Base-by-base conservation (phyloP, 1,140 invertebrate genomes). In the Grapholita molesta region DNA sequence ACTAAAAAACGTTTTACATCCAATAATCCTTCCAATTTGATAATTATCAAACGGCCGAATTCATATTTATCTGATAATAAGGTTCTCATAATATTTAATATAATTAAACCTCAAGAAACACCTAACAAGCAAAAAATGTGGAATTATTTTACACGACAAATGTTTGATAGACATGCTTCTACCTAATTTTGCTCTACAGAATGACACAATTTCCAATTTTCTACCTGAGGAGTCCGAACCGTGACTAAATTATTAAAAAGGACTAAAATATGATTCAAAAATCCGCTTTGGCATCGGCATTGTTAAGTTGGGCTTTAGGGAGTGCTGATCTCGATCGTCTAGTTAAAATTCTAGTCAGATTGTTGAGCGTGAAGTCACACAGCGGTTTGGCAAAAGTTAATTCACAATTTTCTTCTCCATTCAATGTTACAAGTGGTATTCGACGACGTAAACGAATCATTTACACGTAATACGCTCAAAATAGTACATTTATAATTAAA, bases 121-220 rank as follows among this genome's bases (percentile, higher is more conserved):
- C 2, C 2, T 8, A 25, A 55, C 12, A 55, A 25, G 55, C 25
- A 1, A 15, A 61, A n/a, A 61, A 11, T 61, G n/a, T 15, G 7
- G 30, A 28, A 61, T 15, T 30, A 2, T 61, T 15, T 57, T 25
- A 12, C 0, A 57, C 15, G 2, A 28, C 12, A 28, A 61, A 28
- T 32, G 12, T 32, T 61, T 61, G 55, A 15, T 32, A 30, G 25
- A 61, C n/a, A 18, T 28, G 25, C 55, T 28, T 3, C 11, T 61
- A 15, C 25, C 55, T 28, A 61, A 61, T 61, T 75, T 78, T 77
- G 74, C 74, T 69, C 67, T 70, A 66, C 83, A 82, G 80, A 84
- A 85, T 85, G 78, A 80, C 82, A 84, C 85, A 89, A 89, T 88
- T 86, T 83, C 83, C 89, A 91, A 91, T 91, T 89, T 89, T 89